Base-by-base conservation (phyloP, 2,888 invertebrate species). In the Hemaris fuciformis region DNA sequence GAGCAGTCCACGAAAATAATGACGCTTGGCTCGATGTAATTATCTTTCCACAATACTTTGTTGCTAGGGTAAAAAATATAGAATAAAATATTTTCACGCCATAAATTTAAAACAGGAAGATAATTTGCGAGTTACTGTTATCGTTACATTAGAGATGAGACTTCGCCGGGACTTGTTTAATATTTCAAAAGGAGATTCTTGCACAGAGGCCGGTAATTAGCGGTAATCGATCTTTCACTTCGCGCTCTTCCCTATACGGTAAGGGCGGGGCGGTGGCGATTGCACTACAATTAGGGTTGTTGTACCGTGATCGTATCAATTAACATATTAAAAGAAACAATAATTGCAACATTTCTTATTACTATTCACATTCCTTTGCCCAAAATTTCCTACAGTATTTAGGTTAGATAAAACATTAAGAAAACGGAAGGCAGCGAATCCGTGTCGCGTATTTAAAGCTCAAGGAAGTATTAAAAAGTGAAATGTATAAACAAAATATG, bases 221-320 rank as follows among this genome's bases (percentile, higher is more conserved):
- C 75, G 74, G 90, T 90, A 90, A 91, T 91, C 91, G 90, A 91
- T 91, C 89, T 89, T 78, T 75, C 80, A 82, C 85, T 84, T 85
- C 84, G 78, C 85, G 85, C 84, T 80, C 80, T 82, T 75, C 80
- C 83, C 78, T 87, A 87, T 89, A 89, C 81, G 88, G 87, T 68
- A 81, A 77, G 85, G 86, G 86, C 84, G 86, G 80, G 25, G 27
- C 46, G 34, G 23, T 42, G 41, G 18, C 42, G 48, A 27, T 20
- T 18, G 56, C 46, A 56, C 18, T 53, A 18, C 27, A 31, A 53
- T 31, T 41, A 62, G 48, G 57, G 58, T n/a, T 59, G 61, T 31
- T 27, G 15, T 53, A 53, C 4, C 53, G 8, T 7, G 2, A 48
- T 48, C 7, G 7, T 27, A 48, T 15, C 48, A 48, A 27, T 27